Evolutionary conservation across 1,140 invertebrate genomes (phyloP), one percentile per base, ranked within the genome.

Genomic region (Papilio machaon): DNA sequence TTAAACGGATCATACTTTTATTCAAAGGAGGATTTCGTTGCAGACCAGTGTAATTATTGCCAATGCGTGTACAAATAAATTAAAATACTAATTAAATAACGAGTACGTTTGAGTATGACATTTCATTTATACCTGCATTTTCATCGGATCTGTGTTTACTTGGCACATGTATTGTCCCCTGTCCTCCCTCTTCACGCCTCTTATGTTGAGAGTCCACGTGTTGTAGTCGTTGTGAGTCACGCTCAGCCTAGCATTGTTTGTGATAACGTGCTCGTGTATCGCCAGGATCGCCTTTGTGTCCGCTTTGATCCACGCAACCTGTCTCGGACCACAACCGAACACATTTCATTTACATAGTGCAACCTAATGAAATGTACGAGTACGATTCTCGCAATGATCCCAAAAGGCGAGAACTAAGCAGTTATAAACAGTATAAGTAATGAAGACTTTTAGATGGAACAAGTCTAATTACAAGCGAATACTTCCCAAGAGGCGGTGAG

Each of bases 301-400:
- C 79, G 97, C 97, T 94, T 98, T 98, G 93, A 98, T 98, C 98
- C 98, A 98, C 81, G 97, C 98, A 82, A 98, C 97, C 98, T 98
- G 95, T 90, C 87, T 89, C 89, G 80, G 80, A 87, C 83, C 83
- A 77, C 78, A 81, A 86, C 80, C 81, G 81, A 80, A 77, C 58
- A 76, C 80, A 79, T 77, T 80, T 85, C 80, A 85, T 75, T 81
- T 80, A 49, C 81, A 60, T 64, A 74, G 75, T 78, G 79, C 73
- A 73, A 74, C 30, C 13, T 30, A 3, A 75, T n/a, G 73, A 46
- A 82, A 79, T 52, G 6, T 15, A 78, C 23, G 35, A 23, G 74
- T 49, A n/a, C 64, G 77, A 80, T 70, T 11, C 30, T 23, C 19
- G 7, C 73, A 75, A 60, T 80, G 38, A 79, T 73, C 19, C 38